These are phyloP conservation scores for Drosophila orena DNA, from an alignment of 1,140 invertebrate genomes.

Conservation along the genomic window DNA sequence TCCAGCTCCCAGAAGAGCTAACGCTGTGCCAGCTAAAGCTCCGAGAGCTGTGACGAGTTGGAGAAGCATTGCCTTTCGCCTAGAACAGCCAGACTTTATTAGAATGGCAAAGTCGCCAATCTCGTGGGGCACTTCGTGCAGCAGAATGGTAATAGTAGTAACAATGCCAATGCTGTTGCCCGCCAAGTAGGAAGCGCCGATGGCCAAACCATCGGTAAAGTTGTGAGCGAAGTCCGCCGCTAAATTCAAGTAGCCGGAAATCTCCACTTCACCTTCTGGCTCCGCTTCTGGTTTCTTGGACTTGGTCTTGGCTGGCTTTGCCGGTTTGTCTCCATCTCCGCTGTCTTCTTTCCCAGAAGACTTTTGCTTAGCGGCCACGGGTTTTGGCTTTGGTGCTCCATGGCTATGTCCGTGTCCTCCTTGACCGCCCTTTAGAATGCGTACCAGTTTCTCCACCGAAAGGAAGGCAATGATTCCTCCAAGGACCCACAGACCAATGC, in stretches of 20 bases:
- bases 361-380: slow-evolving; percentile 74
- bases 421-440: slow-evolving; percentile 93
- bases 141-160: slow-evolving; percentile 95
- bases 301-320: slow-evolving; percentile 41
- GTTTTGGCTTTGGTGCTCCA: slow-evolving; percentile 68
- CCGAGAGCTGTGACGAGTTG: slow-evolving; percentile 97
- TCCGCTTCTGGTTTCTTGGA: slow-evolving; percentile 79
- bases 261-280: slow-evolving; percentile 87
- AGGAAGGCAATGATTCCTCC: slow-evolving; percentile 95
- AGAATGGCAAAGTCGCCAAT: slow-evolving; percentile 98
- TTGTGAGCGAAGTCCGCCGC: slow-evolving; percentile 98
- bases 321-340: slow-evolving; percentile 79
- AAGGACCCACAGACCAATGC: slow-evolving; percentile 94
- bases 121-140: slow-evolving; percentile 99
- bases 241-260: slow-evolving; percentile 96
- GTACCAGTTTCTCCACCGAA: slow-evolving; percentile 95
- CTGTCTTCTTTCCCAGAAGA: slow-evolving; percentile 79
- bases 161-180: slow-evolving; percentile 94
- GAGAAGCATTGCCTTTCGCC: slow-evolving; percentile 96
- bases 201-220: slow-evolving; percentile 98
- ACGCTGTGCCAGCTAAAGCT: slow-evolving; percentile 94
- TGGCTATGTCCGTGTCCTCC: slow-evolving; percentile 85
- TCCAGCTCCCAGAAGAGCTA: slow-evolving; percentile 89
- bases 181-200: slow-evolving; percentile 96
- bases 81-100: slow-evolving; percentile 94